Percentiles rank a stretch among this genome's conserved stretches.
These are phyloP conservation scores for Ochropleura leucogaster DNA, from an alignment of 2,888 invertebrate species.

Conservation along the genomic window DNA sequence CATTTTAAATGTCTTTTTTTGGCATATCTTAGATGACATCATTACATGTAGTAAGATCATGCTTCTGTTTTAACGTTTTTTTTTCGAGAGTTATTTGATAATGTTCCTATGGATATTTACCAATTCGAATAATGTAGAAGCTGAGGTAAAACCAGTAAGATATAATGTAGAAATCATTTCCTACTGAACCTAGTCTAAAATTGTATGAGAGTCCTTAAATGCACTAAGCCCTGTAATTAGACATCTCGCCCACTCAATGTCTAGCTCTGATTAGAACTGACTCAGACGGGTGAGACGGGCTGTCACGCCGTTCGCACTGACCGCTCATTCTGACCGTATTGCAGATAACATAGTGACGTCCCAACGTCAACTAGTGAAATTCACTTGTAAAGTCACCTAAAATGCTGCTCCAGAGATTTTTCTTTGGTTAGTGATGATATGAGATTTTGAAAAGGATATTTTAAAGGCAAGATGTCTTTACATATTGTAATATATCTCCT, in stretches of 20 bases:
- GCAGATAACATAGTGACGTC: conserved; percentile 11
- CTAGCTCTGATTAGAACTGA: conserved; percentile 32
- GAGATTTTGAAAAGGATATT: neutral
- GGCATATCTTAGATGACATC: too few relatives aligned
- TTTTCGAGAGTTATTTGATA: too few relatives aligned
- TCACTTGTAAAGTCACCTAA: neutral
- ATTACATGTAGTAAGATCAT: too few relatives aligned
- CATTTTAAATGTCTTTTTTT: too few relatives aligned
- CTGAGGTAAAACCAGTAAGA: neutral
- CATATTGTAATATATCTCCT: too few relatives aligned
- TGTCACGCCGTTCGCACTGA: conserved; percentile 22
- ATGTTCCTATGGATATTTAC: too few relatives aligned
- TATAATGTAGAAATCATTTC: neutral
- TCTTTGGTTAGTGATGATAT: neutral
- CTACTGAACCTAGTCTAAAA: neutral
- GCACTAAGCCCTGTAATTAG: conserved; percentile 7
- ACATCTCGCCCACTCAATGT: conserved; percentile 11
- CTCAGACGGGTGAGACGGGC: neutral
- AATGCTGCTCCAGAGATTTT: neutral
- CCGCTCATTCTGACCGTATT: conserved; percentile 6
- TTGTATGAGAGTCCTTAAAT: neutral
- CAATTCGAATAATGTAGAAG: neutral
- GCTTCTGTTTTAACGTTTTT: too few relatives aligned
- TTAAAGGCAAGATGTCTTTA: too few relatives aligned
- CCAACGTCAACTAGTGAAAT: conserved; percentile 1